These are phyloP conservation scores for Oryzias javanicus DNA, from an alignment of 2,113 vertebrate species.

Conservation along the genomic window DNA sequence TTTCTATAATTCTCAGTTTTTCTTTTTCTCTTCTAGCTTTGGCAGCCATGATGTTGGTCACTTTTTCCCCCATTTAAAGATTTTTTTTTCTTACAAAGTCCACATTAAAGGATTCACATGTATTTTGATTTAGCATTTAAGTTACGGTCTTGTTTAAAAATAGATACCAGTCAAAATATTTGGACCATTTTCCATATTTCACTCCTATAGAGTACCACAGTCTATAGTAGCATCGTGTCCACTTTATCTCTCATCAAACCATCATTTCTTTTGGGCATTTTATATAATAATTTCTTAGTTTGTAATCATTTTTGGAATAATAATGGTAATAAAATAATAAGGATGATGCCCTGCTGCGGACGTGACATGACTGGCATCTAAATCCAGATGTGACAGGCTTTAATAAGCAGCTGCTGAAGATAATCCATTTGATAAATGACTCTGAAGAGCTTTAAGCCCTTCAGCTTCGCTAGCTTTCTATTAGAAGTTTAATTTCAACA, in stretches of 20 bases:
- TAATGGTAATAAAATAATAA: constrained; percentile 34
- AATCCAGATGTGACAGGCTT: constrained; percentile 66
- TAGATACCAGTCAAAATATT: no score
- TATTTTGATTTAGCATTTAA: not conserved
- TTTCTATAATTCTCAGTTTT: constrained; percentile 9
- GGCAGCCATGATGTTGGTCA: not conserved
- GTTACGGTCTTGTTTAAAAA: not conserved
- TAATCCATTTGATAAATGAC: constrained; percentile 69
- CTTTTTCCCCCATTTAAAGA: not conserved
- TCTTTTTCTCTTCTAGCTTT: not conserved
- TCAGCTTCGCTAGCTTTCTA: constrained; percentile 34
- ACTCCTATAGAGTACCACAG: constrained; percentile 13
- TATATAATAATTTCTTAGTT: constrained; percentile 25
- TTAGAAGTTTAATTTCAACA: constrained; percentile 48
- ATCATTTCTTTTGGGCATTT: constrained; percentile 10
- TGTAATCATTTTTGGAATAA: not conserved
- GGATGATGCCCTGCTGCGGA: constrained; percentile 37
- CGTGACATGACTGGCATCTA: constrained; percentile 64
- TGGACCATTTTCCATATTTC: no score
- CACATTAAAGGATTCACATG: not conserved
- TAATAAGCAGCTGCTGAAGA: constrained; percentile 68
- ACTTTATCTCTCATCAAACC: constrained; percentile 22
- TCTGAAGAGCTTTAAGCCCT: constrained; percentile 54
- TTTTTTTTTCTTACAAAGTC: not conserved
- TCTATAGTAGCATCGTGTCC: not conserved